A percentile compares a stretch with the other conserved stretches of the same genome.
phyloP scores from a whole-genome alignment of 2,797 vertebrate genomes.

The Allobates femoralis region DNA sequence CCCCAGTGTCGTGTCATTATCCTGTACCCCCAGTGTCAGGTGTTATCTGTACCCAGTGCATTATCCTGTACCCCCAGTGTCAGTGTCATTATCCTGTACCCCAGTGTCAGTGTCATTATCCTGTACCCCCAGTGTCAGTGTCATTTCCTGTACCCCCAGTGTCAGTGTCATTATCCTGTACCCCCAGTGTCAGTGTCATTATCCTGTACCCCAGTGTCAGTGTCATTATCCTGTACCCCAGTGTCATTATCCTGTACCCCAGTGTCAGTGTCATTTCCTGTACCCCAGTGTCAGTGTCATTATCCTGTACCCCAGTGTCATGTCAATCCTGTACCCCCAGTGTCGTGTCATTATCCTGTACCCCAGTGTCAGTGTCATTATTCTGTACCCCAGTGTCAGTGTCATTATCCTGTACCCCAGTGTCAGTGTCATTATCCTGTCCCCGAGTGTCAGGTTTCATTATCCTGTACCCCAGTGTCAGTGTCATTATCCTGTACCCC shows the following conservation, averaged over 20 bases:
- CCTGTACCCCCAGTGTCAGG: not conserved
- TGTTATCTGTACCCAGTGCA: too few relatives aligned
- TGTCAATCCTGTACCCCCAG: not conserved
- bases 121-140: too few relatives aligned
- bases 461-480: not conserved
- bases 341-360: not conserved
- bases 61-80: not conserved
- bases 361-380: not conserved
- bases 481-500: not conserved
- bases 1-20: not conserved
- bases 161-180: not conserved
- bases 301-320: not conserved
- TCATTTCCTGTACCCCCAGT: not conserved
- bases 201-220: not conserved
- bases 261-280: not conserved
- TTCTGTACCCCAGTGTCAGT: not conserved
- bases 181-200: conserved; percentile 1
- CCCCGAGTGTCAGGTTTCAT: not conserved
- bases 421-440: not conserved
- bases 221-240: too few relatives aligned
- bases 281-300: too few relatives aligned
- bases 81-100: not conserved
- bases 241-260: not conserved
- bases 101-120: not conserved
- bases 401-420: not conserved